Evolutionary conservation across 1,140 invertebrate genomes (phyloP), one percentile per base, ranked within the genome.

Genomic region (Wasmannia auropunctata): DNA sequence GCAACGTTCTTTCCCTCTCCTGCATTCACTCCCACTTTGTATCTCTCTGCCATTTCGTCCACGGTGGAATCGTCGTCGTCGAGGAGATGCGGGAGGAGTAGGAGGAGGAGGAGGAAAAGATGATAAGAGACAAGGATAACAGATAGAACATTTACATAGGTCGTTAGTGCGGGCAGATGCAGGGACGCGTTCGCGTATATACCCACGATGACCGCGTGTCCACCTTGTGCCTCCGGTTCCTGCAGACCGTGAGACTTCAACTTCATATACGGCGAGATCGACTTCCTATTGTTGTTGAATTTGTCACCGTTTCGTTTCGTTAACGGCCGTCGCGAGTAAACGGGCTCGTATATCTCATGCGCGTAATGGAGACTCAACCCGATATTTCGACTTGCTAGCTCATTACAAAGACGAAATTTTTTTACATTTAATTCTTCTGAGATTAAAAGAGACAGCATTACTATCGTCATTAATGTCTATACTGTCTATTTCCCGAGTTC

Each of bases 51-150:
- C 75, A 67, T 86, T 70, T 86, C 85, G 76, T 83, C 67, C 79
- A 69, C 69, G 58, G 34, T 56, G 84, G 75, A 90, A 87, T 88
- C 90, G 87, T 69, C 56, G 63, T 40, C 72, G 63, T 56, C 49
- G 43, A 46, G 87, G 40, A 76, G 56, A 76, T 43, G 51, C 72
- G 89, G 85, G 67, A 86, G 86, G 85, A 91, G 90, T 89, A 92
- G 74, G 62, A 46, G 56, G 65, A 51, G 84, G 67, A 90, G 84
- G 69, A 87, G 88, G 84, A 91, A 91, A 91, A 93, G 93, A 94
- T 94, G 94, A 94, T 94, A 94, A 94, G 94, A 90, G 92, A 94
- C 92, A 92, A 93, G 93, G 93, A 94, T 94, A 93, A 94, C 91
- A 90, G 91, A 94, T 93, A 90, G 91, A 93, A 93, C 91, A 93